Base-by-base conservation (phyloP, 2,113 vertebrate species). In the Anas platyrhynchos region DNA sequence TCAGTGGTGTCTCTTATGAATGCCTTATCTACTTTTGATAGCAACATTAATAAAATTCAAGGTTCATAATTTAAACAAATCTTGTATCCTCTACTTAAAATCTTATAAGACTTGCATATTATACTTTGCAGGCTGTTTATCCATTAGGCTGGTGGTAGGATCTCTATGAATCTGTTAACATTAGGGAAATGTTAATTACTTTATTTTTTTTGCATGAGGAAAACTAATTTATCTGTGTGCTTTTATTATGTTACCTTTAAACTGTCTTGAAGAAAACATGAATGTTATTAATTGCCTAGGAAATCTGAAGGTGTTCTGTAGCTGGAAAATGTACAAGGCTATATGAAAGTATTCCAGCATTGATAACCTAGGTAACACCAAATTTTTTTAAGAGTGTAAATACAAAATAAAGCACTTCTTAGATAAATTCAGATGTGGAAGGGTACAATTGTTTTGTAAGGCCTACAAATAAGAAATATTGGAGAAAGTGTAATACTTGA, bases 121-220 rank as follows among this genome's bases (percentile, higher is more conserved):
- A 46, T 20, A 18, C 14, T 55, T 76, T 34, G 7, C 52, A 65
- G 76, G 38, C 62, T 84, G 34, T 73, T 95, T 93, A 83, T 94
- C 77, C 26, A n/a, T 68, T 95, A 87, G 83, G 56, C 83, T 87
- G 78, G 72, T 93, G 86, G 66, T 43, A 74, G 77, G 36, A 82
- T 94, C 13, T 76, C 55, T 63, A 66, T 15, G 76, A 90, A 93
- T 46, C 43, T 77, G 38, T 78, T 96, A 69, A 79, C 43, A 16
- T 88, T 82, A 93, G 66, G 34, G 34, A 80, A 93, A 58, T 68
- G 52, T 59, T 93, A 94, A 91, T 89, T 94, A 73, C 50, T 78
- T 95, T 82, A 61, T 26, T 23, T 26, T 23, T 58, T 41, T 38
- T 62, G 16, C 14, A 11, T 34, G 18, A 71, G 59, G 83, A 87